Base-by-base conservation (phyloP, 2,113 vertebrate species). In the Nettapus auritus region DNA sequence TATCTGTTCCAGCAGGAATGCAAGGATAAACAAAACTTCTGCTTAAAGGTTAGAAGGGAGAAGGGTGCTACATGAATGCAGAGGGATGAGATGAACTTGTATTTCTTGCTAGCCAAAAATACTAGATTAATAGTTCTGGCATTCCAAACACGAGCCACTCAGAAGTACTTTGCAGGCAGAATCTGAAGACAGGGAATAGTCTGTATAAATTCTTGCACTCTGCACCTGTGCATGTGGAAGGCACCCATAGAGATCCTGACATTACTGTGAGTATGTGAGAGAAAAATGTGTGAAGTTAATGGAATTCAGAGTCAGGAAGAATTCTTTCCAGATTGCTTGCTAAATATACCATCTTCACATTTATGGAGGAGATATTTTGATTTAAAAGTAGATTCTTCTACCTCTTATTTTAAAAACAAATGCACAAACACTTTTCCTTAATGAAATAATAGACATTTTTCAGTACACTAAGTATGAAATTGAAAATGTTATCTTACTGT, bases 171-270 rank as follows among this genome's bases (percentile, higher is more conserved):
- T 57, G 60, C 22, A 57, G 40, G 62, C 19, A 80, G 81, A 80
- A 69, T 50, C 29, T 38, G 42, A 36, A 80, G 48, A 80, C 8
- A 68, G 3, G 48, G 22, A 56, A 80, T 6, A 80, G 22, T 42
- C 34, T n/a, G 15, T 48, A 57, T 38, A 81, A 81, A 52, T 57
- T 64, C 48, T 60, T 79, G n/a, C 26, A 8, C 38, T 36, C 25
- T 34, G n/a, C 8, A 34, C 77, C 42, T 36, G 46, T 73, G 60
- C 46, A 28, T 21, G 12, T 69, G 80, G 79, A 73, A 79, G 34
- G 53, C 26, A 48, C 0, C 0, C 29, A 59, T 0, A 50, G 21
- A 56, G 25, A 38, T 23, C 15, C 1, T 2, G 60, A 42, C 6
- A 42, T 55, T 42, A 11, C n/a, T 42, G 6, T 5, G 12, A 50